Evolutionary conservation across 2,113 vertebrate genomes (phyloP).

Genomic region (Hystrix brachyura): DNA sequence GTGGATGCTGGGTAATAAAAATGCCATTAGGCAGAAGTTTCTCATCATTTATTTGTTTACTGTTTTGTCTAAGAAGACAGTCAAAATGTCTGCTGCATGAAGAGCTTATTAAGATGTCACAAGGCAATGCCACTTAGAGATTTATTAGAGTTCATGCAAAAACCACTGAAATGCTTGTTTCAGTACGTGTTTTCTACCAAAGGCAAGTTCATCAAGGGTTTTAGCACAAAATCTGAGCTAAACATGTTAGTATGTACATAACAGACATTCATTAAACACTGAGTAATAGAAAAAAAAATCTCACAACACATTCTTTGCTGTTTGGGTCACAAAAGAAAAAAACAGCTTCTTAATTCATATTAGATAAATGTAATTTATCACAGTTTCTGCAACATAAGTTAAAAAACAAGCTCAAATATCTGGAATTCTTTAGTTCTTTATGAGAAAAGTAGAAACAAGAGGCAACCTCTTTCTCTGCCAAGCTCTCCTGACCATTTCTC

Average conservation of each 20-base stretch:
- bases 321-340: not conserved
- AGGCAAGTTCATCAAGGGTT: conserved; percentile 22
- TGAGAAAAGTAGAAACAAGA: not conserved
- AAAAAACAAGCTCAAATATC: not conserved
- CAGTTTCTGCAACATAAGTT: not conserved
- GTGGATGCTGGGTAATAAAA: not conserved
- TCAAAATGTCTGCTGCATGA: conserved; percentile 42
- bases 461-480: not conserved
- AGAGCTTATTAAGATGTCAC: not conserved
- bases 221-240: conserved; percentile 25
- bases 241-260: not conserved
- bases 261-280: not conserved
- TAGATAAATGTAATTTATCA: not conserved
- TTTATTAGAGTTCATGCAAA: conserved; percentile 38
- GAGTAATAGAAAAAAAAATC: not conserved
- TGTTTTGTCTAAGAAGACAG: not conserved
- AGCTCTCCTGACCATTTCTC: no score
- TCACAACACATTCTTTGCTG: not conserved
- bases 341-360: not conserved
- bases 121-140: not conserved
- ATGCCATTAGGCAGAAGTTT: not conserved
- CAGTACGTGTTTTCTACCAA: conserved; percentile 23
- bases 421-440: not conserved
- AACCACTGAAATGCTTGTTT: conserved; percentile 48
- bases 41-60: conserved; percentile 13